Base-by-base conservation (phyloP, 2,888 invertebrate species). In the Macaria liturata region DNA sequence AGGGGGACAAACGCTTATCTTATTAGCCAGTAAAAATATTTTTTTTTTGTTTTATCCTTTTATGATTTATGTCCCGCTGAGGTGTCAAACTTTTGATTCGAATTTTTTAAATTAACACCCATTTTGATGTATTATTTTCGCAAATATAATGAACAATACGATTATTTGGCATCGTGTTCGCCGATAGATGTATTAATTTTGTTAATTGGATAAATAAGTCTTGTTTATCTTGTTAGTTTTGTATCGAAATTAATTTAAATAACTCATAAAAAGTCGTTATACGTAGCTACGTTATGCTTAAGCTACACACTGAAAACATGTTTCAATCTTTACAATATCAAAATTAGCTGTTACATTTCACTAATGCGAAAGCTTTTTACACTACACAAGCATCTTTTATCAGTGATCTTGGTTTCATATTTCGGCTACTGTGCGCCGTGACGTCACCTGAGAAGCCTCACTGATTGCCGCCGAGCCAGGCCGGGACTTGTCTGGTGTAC, bases 31-130 rank as follows among this genome's bases (percentile, higher is more conserved):
- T n/a, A n/a, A n/a, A n/a, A n/a, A n/a, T n/a, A n/a, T n/a, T n/a
- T n/a, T n/a, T n/a, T 80, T 75, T 76, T 80, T 37, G 74, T 75
- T 72, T 71, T 71, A 64, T 70, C 76, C 70, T 75, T 75, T 74
- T 37, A 69, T 76, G 80, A 84, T 80, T 82, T 78, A 83, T 76
- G 75, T 78, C 86, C 84, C 65, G 80, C 78, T 75, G 78, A 39
- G 77, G 54, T 69, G 64, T 62, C 59, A 65, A 49, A 59, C 57
- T 62, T 50, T 61, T 65, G 63, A 62, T 63, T 66, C 59, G 58
- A 62, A 57, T 67, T 66, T 64, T n/a, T 62, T 9, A 48, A 62
- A 57, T 50, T 45, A 50, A 51, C 32, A 61, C 45, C 57, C 32
- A 44, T 62, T 58, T 43, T 5, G 20, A 8, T 34, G 32, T 34